phyloP scores from a whole-genome alignment of 2,888 invertebrate genomes.

The Adineta ricciae region DNA sequence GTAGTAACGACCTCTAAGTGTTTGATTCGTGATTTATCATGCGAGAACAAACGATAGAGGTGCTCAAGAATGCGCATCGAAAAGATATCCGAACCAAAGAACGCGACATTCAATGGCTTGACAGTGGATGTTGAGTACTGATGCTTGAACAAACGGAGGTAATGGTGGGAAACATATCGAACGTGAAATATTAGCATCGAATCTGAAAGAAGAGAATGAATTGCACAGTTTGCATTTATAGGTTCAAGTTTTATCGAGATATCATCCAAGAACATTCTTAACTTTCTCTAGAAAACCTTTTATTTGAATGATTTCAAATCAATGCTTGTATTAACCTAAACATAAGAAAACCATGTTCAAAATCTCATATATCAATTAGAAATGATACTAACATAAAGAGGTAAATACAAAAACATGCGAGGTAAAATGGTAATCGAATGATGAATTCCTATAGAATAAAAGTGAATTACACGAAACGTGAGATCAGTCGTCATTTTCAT shows the following conservation, averaged over 20 bases:
- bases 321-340: not conserved
- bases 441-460: not conserved
- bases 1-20: not conserved
- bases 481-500: not conserved
- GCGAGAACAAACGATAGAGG: not conserved
- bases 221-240: too few species aligned
- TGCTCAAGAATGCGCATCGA: not conserved
- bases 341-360: not conserved
- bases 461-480: not conserved
- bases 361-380: not conserved
- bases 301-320: too few species aligned
- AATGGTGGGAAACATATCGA: not conserved
- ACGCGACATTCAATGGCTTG: not conserved
- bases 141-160: not conserved
- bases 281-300: too few species aligned
- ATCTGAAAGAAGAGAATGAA: not conserved
- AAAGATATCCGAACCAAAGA: not conserved
- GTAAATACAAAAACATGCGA: not conserved
- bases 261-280: too few species aligned
- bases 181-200: not conserved
- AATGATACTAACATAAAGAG: slow-evolving; percentile 2
- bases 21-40: not conserved
- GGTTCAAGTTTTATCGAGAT: too few species aligned
- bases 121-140: not conserved
- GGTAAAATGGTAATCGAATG: not conserved